Conservation (phyloP, 2,113 vertebrate species). For the Paramormyrops kingsleyae region DNA sequence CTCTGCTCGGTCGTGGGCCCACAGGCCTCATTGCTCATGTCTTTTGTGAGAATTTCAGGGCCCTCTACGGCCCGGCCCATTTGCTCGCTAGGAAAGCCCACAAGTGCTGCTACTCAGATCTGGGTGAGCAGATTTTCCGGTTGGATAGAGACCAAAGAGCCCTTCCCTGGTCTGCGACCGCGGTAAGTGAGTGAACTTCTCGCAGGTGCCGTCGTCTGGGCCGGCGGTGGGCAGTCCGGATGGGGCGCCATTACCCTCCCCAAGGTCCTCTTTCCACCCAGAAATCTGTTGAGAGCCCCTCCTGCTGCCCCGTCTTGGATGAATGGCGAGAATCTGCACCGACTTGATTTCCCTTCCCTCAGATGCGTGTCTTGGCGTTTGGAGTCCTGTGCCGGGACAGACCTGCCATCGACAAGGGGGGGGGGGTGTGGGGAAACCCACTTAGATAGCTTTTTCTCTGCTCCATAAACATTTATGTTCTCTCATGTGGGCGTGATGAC, state of each 20-base stretch:
- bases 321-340: neutral
- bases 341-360: neutral
- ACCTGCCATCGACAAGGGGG: neutral
- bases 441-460: neutral
- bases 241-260: neutral
- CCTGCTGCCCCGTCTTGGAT: neutral
- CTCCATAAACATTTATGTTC: neutral
- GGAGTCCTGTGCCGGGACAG: neutral
- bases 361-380: neutral
- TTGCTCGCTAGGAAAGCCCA: neutral
- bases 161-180: conserved; percentile 35
- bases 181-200: conserved; percentile 56
- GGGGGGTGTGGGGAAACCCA: neutral
- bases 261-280: neutral
- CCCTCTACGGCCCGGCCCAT: neutral
- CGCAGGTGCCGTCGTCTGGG: conserved; percentile 26
- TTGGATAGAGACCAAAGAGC: conserved; percentile 51
- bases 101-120: neutral
- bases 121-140: conserved; percentile 55
- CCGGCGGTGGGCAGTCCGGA: neutral
- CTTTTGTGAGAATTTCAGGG: neutral
- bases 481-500: neutral
- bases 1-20: neutral
- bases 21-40: neutral
- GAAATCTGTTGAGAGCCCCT: neutral